These are phyloP conservation scores for Tenrec ecaudatus DNA, from an alignment of 2,113 vertebrate genomes.

Conservation along the genomic window DNA sequence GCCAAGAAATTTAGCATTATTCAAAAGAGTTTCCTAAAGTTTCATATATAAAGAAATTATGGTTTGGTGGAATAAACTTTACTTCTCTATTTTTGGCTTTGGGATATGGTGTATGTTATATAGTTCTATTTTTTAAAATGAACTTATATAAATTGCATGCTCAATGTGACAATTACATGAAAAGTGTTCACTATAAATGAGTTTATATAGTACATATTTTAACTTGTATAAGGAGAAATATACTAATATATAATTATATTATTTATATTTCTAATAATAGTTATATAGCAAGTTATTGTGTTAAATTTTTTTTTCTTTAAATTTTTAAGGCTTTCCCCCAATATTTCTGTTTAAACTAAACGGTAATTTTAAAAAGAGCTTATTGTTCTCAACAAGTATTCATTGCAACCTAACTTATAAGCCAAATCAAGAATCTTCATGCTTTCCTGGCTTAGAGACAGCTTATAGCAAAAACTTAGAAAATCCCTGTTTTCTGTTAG, in stretches of 20 bases:
- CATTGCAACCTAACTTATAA: constrained; percentile 12
- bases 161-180: constrained; percentile 11
- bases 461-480: constrained; percentile 20
- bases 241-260: constrained; percentile 20
- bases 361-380: not conserved
- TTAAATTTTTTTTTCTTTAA: constrained; percentile 16
- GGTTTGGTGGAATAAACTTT: not conserved
- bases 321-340: constrained; percentile 20
- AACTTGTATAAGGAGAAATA: constrained; percentile 40
- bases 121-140: constrained; percentile 41
- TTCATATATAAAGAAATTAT: constrained; percentile 35
- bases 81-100: constrained; percentile 33
- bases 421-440: constrained; percentile 22
- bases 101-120: not conserved
- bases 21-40: constrained; percentile 55
- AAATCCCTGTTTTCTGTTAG: not conserved
- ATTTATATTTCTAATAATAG: constrained; percentile 21
- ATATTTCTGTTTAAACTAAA: constrained; percentile 50
- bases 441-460: not conserved
- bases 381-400: constrained; percentile 33
- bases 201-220: not conserved
- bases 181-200: not conserved
- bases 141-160: constrained; percentile 35
- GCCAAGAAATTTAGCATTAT: constrained; percentile 10
- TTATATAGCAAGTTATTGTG: not conserved